A percentile compares a stretch with the other conserved stretches of the same genome.
phyloP scores from a whole-genome alignment of 2,888 invertebrate species.

The Drosophila multiciliata region DNA sequence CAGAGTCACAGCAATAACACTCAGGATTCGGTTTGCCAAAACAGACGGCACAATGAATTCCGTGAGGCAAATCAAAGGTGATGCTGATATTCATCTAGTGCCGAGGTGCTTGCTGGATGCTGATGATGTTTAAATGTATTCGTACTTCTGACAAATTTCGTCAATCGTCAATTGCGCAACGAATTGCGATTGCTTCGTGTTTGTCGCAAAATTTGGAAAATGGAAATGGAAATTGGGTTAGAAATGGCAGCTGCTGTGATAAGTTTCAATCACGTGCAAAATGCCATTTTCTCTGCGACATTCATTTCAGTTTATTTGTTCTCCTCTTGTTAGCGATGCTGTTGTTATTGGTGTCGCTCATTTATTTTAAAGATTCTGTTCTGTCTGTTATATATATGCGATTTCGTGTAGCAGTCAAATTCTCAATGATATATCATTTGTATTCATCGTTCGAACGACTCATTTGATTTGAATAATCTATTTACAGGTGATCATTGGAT shows the following conservation, averaged over 20 bases:
- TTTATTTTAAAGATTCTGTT: constrained; percentile 23
- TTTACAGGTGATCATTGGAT: constrained; percentile 3
- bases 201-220: not conserved
- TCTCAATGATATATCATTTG: constrained; percentile 14
- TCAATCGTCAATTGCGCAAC: constrained; percentile 71
- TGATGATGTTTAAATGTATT: constrained; percentile 55
- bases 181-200: constrained; percentile 42
- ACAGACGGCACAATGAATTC: constrained; percentile 51
- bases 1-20: constrained; percentile 18
- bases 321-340: constrained; percentile 15
- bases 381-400: not conserved
- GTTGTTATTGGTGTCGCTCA: constrained; percentile 17
- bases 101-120: constrained; percentile 1
- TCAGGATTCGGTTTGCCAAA: constrained; percentile 35
- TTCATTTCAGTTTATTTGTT: constrained; percentile 52
- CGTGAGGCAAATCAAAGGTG: constrained; percentile 53
- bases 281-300: constrained; percentile 59
- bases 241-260: constrained; percentile 55
- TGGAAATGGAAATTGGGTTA: constrained; percentile 3
- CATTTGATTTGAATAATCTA: constrained; percentile 16
- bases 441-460: constrained; percentile 18
- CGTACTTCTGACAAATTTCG: constrained; percentile 76
- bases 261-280: constrained; percentile 70
- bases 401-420: not conserved
- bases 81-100: constrained; percentile 22